Conservation (phyloP, 2,113 vertebrate species). For the Cygnus atratus region DNA sequence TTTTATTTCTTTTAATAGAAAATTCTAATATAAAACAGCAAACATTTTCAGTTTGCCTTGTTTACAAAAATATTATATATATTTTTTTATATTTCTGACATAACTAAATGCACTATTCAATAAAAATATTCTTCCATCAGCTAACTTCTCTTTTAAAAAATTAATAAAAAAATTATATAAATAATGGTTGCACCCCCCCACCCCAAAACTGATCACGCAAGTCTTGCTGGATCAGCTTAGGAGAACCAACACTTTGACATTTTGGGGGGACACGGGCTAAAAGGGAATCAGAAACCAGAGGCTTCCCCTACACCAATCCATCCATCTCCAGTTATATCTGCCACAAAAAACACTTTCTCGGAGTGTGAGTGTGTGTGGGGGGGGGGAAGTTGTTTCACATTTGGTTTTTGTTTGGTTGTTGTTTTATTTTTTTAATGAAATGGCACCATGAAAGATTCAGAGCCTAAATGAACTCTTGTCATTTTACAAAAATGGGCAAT, state of each 20-base stretch:
- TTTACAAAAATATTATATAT: conserved; percentile 73
- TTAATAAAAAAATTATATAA: conserved; percentile 68
- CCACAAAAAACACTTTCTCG: conserved; percentile 3
- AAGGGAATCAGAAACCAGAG: conserved; percentile 9
- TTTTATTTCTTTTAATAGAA: conserved; percentile 71
- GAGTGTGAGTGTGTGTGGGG: not conserved
- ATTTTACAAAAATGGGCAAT: not conserved
- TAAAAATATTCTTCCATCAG: conserved; percentile 68
- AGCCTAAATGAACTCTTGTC: not conserved
- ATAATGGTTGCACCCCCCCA: conserved; percentile 43
- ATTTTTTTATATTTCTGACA: conserved; percentile 72
- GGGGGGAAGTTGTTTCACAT: conserved; percentile 21
- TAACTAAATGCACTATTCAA: conserved; percentile 71
- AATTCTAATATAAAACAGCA: conserved; percentile 71
- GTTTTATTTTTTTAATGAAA: not conserved
- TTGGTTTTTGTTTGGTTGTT: not conserved
- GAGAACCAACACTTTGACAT: conserved; percentile 47
- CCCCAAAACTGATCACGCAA: conserved; percentile 27
- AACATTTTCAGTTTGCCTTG: conserved; percentile 69
- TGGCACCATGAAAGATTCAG: not conserved
- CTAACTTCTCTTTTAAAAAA: conserved; percentile 49
- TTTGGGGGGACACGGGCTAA: not conserved
- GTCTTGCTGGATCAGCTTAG: conserved; percentile 48
- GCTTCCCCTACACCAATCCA: not conserved
- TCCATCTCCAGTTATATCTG: conserved; percentile 45